Base-by-base conservation (phyloP, 2,888 invertebrate genomes). In the Monopis laevigella region DNA sequence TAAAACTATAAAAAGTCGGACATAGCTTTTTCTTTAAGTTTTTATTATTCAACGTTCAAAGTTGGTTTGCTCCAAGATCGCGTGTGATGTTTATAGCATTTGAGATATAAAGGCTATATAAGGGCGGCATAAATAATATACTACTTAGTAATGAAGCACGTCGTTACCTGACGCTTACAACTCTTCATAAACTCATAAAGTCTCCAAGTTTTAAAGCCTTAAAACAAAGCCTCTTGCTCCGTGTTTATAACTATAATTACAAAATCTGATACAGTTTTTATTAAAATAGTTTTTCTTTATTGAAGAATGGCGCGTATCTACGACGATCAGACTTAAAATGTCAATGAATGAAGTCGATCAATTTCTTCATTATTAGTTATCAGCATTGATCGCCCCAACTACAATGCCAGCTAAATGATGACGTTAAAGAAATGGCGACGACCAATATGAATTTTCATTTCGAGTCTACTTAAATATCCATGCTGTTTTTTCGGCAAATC, bases 141-240 rank as follows among this genome's bases (percentile, higher is more conserved):
- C 55, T 55, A 65, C 60, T 64, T 56, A 62, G 67, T 65, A 63
- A 65, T 60, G 62, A 65, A 65, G 59, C 54, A 64, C 64, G 56
- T 65, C 62, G 61, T 69, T 64, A 65, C 61, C 55, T 50, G 46
- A 45, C 54, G 56, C 57, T 62, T 62, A 65, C 59, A 58, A 57
- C 57, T 55, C 56, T 62, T 60, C 56, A 54, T 51, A 46, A 44
- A 53, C 53, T 56, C 62, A 51, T 68, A 65, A 67, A 65, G 51
- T 50, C 40, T 46, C 51, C 53, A 56, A 51, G 52, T 51, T 57
- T 53, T 60, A 58, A 60, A 57, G 44, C 39, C 36, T 43, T 14
- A 17, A 41, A 35, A 40, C 39, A 45, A 34, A 24, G 19, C 26
- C 17, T 34, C 44, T 43, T 39, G 46, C 41, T 48, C 50, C 45